Evolutionary conservation across 2,113 vertebrate species (phyloP).

Genomic region (Osmerus eperlanus): DNA sequence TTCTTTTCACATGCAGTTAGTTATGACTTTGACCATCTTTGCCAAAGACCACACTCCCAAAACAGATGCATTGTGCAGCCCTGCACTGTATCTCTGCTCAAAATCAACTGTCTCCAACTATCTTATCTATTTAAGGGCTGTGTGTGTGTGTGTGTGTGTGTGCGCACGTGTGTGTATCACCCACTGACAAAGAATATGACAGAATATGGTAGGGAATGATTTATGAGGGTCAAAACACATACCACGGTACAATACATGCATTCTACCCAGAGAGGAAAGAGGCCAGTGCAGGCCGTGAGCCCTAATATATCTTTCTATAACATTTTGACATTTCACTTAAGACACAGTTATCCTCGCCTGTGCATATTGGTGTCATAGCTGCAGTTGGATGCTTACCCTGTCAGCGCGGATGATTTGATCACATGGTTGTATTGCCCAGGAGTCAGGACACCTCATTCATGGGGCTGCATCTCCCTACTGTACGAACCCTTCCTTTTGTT

Average conservation of each 20-base stretch:
- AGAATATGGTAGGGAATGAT: conserved; percentile 52
- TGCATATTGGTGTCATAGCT: conserved; percentile 15
- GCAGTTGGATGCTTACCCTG: conserved; percentile 24
- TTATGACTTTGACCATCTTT: neutral
- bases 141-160: neutral
- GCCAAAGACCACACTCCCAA: neutral
- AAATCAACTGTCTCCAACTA: neutral
- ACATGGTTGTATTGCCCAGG: conserved; percentile 17
- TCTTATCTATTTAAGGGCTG: neutral
- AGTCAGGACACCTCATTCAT: conserved; percentile 14
- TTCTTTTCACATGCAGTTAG: too few relatives aligned
- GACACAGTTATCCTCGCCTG: conserved; percentile 29
- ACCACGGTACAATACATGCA: conserved; percentile 47
- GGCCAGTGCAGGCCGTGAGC: conserved; percentile 24
- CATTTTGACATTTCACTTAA: conserved; percentile 54
- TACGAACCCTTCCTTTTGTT: neutral
- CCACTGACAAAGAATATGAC: conserved; percentile 34
- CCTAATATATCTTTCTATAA: conserved; percentile 43
- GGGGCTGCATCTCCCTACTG: neutral
- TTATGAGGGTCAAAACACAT: conserved; percentile 53
- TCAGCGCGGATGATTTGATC: conserved; percentile 31
- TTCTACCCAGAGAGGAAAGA: conserved; percentile 25
- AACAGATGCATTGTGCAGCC: too few relatives aligned
- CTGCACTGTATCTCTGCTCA: neutral
- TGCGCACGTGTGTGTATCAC: conserved; percentile 14